A percentile compares a stretch with the other conserved stretches of the same genome.
These are phyloP conservation scores for Triops longicaudatus DNA, from an alignment of 1,140 invertebrate genomes.

Conservation along the genomic window DNA sequence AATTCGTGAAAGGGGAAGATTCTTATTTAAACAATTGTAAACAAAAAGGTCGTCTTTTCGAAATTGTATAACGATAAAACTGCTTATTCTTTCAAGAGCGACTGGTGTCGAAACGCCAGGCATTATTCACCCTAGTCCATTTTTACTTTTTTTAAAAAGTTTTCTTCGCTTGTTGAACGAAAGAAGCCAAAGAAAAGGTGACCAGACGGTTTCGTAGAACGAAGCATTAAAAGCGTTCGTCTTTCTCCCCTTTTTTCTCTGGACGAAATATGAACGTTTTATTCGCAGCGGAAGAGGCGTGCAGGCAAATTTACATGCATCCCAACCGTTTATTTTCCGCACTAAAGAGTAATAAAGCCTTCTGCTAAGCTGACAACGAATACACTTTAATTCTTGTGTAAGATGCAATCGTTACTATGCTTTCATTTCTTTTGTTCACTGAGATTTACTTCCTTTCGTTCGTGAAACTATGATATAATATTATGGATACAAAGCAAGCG, in stretches of 20 bases:
- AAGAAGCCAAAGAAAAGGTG: background rate
- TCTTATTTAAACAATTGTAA: too few species aligned
- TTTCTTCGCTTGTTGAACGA: background rate
- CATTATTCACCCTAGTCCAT: background rate
- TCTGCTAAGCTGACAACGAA: too few species aligned
- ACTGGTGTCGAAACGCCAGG: background rate
- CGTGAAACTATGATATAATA: too few species aligned
- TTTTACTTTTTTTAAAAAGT: background rate
- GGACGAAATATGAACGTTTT: background rate
- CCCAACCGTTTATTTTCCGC: background rate
- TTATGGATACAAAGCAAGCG: too few species aligned
- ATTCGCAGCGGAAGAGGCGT: background rate
- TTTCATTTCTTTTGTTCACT: too few species aligned
- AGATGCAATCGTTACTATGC: too few species aligned
- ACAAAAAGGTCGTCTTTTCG: background rate
- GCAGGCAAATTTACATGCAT: background rate
- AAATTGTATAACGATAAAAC: background rate
- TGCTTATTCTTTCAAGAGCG: background rate
- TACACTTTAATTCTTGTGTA: too few species aligned
- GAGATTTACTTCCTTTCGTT: too few species aligned
- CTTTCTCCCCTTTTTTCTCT: background rate
- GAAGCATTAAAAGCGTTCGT: background rate
- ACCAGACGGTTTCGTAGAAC: background rate
- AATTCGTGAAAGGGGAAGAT: too few species aligned
- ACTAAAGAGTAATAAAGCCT: too few species aligned